Evolutionary conservation across 2,888 invertebrate species (phyloP).

Genomic region (Caenorhabditis macrosperma): DNA sequence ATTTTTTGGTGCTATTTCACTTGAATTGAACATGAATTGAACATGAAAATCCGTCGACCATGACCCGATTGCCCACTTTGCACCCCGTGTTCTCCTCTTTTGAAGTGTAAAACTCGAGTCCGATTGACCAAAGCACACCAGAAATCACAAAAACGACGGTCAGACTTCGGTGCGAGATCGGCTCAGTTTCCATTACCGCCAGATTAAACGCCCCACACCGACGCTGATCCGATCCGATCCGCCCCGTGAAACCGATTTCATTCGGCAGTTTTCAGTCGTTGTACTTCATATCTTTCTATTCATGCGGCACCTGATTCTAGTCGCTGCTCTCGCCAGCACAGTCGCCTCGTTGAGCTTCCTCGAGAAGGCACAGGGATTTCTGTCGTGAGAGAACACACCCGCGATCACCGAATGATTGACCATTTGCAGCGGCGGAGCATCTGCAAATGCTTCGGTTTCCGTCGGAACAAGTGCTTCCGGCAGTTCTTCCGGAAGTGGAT

Average conservation of each 20-base stretch:
- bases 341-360: conserved; percentile 23
- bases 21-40: conserved; percentile 3
- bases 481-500: not conserved
- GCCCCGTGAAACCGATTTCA: conserved; percentile 16
- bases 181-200: conserved; percentile 22
- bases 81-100: conserved; percentile 14
- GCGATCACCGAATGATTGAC: not conserved
- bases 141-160: conserved; percentile 19
- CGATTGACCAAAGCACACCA: conserved; percentile 33
- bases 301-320: conserved; percentile 32
- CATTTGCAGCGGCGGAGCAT: conserved; percentile 27
- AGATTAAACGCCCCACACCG: conserved; percentile 47
- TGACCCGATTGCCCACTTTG: conserved; percentile 8
- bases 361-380: conserved; percentile 38
- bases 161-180: conserved; percentile 4
- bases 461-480: too few relatives aligned
- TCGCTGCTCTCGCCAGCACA: conserved; percentile 24
- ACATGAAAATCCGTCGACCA: not conserved
- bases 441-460: conserved; percentile 2
- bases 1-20: conserved; percentile 2
- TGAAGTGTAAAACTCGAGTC: conserved; percentile 1
- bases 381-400: conserved; percentile 4
- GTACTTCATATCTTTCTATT: conserved; percentile 8
- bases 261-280: conserved; percentile 3
- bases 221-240: conserved; percentile 18